These are phyloP conservation scores for Oopsacas minuta DNA, from an alignment of 37 sponge, comb jelly and placozoan genomes.

Conservation along the genomic window DNA sequence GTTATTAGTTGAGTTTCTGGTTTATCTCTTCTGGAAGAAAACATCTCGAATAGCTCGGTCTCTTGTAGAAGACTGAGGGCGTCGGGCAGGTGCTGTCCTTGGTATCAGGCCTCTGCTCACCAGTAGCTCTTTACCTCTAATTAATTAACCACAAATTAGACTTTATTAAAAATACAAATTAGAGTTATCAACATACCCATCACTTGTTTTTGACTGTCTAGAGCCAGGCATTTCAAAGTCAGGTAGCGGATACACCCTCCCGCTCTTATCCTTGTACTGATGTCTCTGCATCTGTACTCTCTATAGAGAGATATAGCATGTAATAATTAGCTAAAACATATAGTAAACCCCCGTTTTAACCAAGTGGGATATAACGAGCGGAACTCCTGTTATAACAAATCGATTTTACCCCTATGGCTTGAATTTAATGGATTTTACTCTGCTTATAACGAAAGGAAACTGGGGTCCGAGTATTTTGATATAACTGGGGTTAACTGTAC, in stretches of 20 bases:
- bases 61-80: not conserved
- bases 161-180: not conserved
- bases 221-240: not conserved
- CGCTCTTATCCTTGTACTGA: slow-evolving; percentile 9
- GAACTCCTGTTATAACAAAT: no score
- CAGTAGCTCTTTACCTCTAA: not conserved
- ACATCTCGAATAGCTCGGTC: slow-evolving; percentile 1
- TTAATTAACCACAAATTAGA: not conserved
- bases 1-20: not conserved
- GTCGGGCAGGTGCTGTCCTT: not conserved
- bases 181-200: not conserved
- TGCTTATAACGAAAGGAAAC: no score
- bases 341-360: no score
- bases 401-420: no score
- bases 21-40: not conserved
- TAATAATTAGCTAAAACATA: no score
- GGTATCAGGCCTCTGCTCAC: not conserved
- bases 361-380: no score
- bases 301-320: not conserved
- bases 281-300: slow-evolving; percentile 9
- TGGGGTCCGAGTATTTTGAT: no score
- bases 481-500: no score
- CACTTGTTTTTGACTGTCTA: not conserved
- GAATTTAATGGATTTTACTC: no score
- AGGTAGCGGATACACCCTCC: not conserved